Base-by-base conservation (phyloP, 2,888 invertebrate species). In the Amphipyra tragopoginis region DNA sequence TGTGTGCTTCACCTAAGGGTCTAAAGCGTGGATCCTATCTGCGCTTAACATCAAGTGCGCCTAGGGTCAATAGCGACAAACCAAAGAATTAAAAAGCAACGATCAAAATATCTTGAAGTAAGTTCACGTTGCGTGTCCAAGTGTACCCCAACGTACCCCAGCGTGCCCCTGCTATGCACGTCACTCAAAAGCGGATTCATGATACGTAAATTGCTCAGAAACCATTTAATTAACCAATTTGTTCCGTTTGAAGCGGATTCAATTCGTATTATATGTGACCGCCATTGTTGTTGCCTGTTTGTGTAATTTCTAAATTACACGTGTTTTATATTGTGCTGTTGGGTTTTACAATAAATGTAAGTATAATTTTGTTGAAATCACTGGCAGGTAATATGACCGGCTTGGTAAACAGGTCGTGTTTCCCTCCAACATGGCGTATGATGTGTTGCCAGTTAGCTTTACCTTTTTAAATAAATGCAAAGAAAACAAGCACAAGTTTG, bases 171-270 rank as follows among this genome's bases (percentile, higher is more conserved):
- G 53, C 75, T 50, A 44, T 63, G 83, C 88, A 83, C 80, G 85
- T 86, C 81, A 75, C 65, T 74, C 80, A 68, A 67, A 53, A 60
- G 52, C 79, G 75, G 68, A 68, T 64, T 65, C 83, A 83, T 91
- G 91, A 91, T 85, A 90, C 83, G 88, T 86, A 89, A 88, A 89
- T 88, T 89, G 87, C 76, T 72, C 76, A 68, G 72, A 78, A 29
- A 78, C 79, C 77, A 72, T 83, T 83, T 90, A 91, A 92, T 92
- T 88, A 89, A 85, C 87, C 90, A 92, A 92, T 93, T 92, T 89
- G 91, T 88, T 89, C 86, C 89, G 87, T 87, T 86, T 83, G 84
- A 79, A 86, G 83, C 84, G 81, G 83, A 89, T 90, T 86, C 87
- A 86, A 76, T 79, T 58, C 66, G 69, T 78, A 78, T 78, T 78